These are phyloP conservation scores for Papilio elwesi DNA, from an alignment of 2,888 invertebrate genomes.

Conservation along the genomic window DNA sequence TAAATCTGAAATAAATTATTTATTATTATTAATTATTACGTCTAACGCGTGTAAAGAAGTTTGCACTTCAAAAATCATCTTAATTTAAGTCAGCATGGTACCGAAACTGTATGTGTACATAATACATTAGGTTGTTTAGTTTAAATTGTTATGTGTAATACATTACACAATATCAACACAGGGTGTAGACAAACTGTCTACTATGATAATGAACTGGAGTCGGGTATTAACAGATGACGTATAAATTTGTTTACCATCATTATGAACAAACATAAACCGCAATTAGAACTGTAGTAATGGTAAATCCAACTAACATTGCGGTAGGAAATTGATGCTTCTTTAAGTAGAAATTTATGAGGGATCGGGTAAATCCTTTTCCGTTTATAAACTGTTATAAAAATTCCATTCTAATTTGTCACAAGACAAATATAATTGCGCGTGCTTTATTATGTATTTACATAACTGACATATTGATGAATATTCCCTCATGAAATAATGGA, in stretches of 20 bases:
- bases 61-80: too few relatives aligned
- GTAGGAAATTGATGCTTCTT: slow-evolving; percentile 23
- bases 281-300: not conserved
- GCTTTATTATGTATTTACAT: not conserved
- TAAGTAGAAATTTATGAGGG: not conserved
- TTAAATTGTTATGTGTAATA: too few relatives aligned
- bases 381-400: slow-evolving; percentile 5
- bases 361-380: slow-evolving; percentile 3
- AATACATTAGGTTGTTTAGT: too few relatives aligned
- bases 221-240: too few relatives aligned
- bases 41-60: too few relatives aligned
- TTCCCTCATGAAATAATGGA: not conserved
- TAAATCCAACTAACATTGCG: slow-evolving; percentile 9
- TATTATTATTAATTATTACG: too few relatives aligned
- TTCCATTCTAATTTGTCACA: not conserved
- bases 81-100: too few relatives aligned
- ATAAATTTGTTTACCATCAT: not conserved
- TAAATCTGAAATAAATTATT: too few relatives aligned
- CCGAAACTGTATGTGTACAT: too few relatives aligned
- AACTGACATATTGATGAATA: not conserved
- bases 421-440: not conserved
- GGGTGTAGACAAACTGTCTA: not conserved
- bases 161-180: not conserved
- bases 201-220: not conserved
- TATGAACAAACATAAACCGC: not conserved